Evolutionary conservation across 2,113 vertebrate species (phyloP).

Genomic region (Gadus chalcogrammus): DNA sequence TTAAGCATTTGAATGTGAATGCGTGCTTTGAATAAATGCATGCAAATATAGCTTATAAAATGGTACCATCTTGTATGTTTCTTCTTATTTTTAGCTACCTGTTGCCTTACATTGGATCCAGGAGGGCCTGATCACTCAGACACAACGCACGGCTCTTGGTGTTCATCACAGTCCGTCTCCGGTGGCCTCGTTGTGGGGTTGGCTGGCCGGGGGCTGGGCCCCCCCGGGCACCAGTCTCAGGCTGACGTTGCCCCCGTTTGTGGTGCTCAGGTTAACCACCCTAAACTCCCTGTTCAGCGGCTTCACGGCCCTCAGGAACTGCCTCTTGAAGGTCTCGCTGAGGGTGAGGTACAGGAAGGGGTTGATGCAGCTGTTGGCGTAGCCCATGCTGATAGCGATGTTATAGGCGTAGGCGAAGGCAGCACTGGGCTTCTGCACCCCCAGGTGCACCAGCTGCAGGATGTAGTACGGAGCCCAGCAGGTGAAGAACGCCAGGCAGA

Average conservation of each 20-base stretch:
- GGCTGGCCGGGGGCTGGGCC: constrained; percentile 63
- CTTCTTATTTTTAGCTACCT: too few species aligned
- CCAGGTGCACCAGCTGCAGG: constrained; percentile 72
- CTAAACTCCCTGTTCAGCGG: constrained; percentile 51
- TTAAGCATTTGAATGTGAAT: too few species aligned
- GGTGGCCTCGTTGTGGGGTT: too few species aligned
- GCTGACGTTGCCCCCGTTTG: constrained; percentile 57
- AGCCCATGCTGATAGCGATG: constrained; percentile 75
- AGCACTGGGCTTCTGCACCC: constrained; percentile 60
- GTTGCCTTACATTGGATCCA: too few species aligned
- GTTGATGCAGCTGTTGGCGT: constrained; percentile 76
- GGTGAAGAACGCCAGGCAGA: constrained; percentile 81
- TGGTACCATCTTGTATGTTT: too few species aligned
- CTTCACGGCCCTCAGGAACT: constrained; percentile 49
- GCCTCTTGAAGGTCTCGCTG: constrained; percentile 71
- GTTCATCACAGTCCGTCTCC: too few species aligned
- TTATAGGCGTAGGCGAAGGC: constrained; percentile 70
- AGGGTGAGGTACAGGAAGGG: constrained; percentile 72
- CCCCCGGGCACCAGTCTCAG: constrained; percentile 71
- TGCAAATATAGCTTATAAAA: too few species aligned
- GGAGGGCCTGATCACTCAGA: too few species aligned
- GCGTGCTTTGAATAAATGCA: too few species aligned
- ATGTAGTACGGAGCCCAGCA: constrained; percentile 82
- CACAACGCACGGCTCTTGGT: too few species aligned
- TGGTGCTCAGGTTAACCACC: constrained; percentile 59